Conservation (phyloP, 2,888 invertebrate species). For the Pomacea canaliculata region DNA sequence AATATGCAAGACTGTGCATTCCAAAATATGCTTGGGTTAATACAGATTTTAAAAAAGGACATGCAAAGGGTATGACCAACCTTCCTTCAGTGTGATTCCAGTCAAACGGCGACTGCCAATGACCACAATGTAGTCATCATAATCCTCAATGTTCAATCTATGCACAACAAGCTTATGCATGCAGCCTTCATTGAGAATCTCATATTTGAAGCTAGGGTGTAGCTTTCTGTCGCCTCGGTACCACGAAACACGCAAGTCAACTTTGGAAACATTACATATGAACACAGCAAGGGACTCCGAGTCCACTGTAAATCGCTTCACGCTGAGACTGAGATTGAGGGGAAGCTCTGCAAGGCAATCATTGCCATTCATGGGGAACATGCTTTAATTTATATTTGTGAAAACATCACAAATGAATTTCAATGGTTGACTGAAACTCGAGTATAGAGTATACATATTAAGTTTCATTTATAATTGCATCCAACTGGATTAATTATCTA, state of each 20-base stretch:
- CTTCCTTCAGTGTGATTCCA: slow-evolving; percentile 39
- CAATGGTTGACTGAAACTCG: too few relatives aligned
- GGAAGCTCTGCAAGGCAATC: slow-evolving; percentile 55
- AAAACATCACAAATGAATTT: too few relatives aligned
- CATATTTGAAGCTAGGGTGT: slow-evolving; percentile 52
- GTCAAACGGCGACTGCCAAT: slow-evolving; percentile 62
- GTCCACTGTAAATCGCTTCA: slow-evolving; percentile 47
- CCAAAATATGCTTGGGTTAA: background rate
- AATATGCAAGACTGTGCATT: background rate
- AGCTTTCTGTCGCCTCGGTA: slow-evolving; percentile 62
- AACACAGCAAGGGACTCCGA: slow-evolving; percentile 54
- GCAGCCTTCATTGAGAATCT: slow-evolving; percentile 67
- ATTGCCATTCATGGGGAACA: background rate
- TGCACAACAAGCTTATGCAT: slow-evolving; percentile 55
- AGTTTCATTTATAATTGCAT: too few relatives aligned
- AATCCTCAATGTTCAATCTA: slow-evolving; percentile 50
- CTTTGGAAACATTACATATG: slow-evolving; percentile 58
- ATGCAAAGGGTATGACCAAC: slow-evolving; percentile 39
- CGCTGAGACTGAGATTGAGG: slow-evolving; percentile 51
- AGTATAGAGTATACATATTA: too few relatives aligned
- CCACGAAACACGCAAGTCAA: slow-evolving; percentile 59
- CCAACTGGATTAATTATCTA: too few relatives aligned
- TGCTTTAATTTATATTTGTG: background rate
- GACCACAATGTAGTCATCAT: slow-evolving; percentile 77
- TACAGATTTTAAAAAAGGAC: background rate